Evolutionary conservation across 2,888 invertebrate genomes (phyloP), one percentile per base, ranked within the genome.

Genomic region (Habroteleia sp.): DNA sequence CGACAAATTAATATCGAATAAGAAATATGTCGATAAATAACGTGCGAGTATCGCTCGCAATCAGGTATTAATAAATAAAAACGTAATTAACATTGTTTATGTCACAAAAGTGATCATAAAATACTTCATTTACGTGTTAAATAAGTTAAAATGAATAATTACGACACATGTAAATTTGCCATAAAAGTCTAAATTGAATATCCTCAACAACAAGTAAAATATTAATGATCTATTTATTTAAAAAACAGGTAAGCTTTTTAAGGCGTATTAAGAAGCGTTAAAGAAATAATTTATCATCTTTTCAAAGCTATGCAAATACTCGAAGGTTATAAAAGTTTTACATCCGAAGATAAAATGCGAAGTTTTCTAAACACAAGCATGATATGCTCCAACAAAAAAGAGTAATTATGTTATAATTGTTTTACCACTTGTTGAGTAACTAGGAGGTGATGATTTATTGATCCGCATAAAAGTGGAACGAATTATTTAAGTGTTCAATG

Each of bases 391-490:
- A n/a, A n/a, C n/a, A n/a, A n/a, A n/a, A n/a, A n/a, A n/a, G n/a
- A n/a, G n/a, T n/a, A n/a, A n/a, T n/a, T 42, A 42, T 13, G 7
- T 23, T 29, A 7, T 16, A 29, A 11, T 27, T 16, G 29, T 46
- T 46, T 46, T n/a, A 29, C 44, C 29, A 46, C 44, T 46, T 46
- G 44, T 46, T 46, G 44, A 46, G 13, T 42, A 5, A 29, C 5
- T 44, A 25, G 7, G 7, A 5, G 16, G 13, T 14, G 13, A 16
- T 16, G 10, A 16, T 37, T 37, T 41, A 20, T 41, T 41, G 20
- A 41, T 14, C n/a, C 10, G n/a, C n/a, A 13, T 11, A 25, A 42
- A 42, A 17, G 2, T 10, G 6, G 25, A 10, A 25, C 14, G 5
- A 20, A 25, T 20, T 20, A 20, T 20, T 20, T 20, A 20, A 3